Percentiles rank a stretch among this genome's conserved stretches.
Conservation (phyloP, 1,140 invertebrate genomes). For the Calephelis virginiensis region DNA sequence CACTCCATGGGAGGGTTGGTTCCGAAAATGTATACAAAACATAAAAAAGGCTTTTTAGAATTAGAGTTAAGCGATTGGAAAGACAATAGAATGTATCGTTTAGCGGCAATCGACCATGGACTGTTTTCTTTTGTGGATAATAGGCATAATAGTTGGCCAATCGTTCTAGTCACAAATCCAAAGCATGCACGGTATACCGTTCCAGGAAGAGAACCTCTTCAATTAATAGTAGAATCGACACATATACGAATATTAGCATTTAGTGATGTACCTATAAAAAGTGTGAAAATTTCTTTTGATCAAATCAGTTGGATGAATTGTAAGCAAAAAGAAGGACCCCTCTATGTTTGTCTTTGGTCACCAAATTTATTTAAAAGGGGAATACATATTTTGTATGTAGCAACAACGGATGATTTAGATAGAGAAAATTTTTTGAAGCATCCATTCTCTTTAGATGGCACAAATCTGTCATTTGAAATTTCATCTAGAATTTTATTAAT, state of each 20-base stretch:
- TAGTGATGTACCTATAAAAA: conserved; percentile 84
- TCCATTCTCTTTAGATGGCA: conserved; percentile 88
- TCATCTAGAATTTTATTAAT: conserved; percentile 86
- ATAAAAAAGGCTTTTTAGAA: conserved; percentile 91
- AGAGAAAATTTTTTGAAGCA: conserved; percentile 81
- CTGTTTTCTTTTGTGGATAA: conserved; percentile 93
- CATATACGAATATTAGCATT: conserved; percentile 90
- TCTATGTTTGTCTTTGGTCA: conserved; percentile 87
- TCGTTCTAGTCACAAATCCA: conserved; percentile 92
- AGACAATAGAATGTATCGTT: conserved; percentile 91
- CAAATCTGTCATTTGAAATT: conserved; percentile 82
- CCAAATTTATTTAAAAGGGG: conserved; percentile 82
- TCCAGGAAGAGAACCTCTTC: conserved; percentile 85
- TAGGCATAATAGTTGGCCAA: conserved; percentile 87
- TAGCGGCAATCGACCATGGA: conserved; percentile 93
- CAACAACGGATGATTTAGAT: conserved; percentile 81
- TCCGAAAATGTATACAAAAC: conserved; percentile 92
- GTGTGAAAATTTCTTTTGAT: conserved; percentile 82
- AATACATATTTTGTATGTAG: conserved; percentile 85
- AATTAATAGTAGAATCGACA: conserved; percentile 84
- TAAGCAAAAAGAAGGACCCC: conserved; percentile 80
- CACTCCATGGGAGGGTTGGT: conserved; percentile 90
- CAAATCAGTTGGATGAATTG: conserved; percentile 81
- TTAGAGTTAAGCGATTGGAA: conserved; percentile 97
- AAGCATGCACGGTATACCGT: conserved; percentile 88